A percentile compares a stretch with the other conserved stretches of the same genome.
Evolutionary conservation across 2,888 invertebrate species (phyloP).

Genomic region (Tetrapedia diversipes): DNA sequence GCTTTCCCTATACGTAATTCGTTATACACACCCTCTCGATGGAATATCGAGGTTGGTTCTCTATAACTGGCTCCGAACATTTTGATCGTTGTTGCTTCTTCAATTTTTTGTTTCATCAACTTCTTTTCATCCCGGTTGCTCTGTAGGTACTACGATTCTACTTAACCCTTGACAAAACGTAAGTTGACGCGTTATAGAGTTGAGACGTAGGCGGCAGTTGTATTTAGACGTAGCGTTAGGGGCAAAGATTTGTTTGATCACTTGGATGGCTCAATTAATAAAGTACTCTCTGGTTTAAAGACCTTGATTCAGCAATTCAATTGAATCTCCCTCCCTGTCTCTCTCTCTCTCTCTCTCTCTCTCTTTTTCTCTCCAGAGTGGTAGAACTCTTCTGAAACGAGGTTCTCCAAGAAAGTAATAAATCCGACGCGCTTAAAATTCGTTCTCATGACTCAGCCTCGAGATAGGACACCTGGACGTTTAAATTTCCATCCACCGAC

Average conservation of each 20-base stretch:
- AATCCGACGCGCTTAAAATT: too few species aligned
- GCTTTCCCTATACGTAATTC: constrained; percentile 30
- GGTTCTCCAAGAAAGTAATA: background rate
- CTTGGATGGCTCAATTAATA: constrained; percentile 22
- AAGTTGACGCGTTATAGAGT: too few species aligned
- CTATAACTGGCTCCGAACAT: too few species aligned
- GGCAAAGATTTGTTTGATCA: constrained; percentile 2
- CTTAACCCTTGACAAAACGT: too few species aligned
- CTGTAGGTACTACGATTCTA: too few species aligned
- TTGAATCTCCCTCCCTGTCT: background rate
- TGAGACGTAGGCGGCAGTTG: background rate
- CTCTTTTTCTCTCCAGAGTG: background rate
- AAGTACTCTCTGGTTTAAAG: background rate
- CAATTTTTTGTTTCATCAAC: too few species aligned
- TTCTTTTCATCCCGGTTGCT: too few species aligned
- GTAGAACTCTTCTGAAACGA: background rate
- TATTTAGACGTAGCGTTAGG: background rate
- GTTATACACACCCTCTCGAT: constrained; percentile 29
- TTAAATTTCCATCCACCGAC: background rate
- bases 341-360: too few species aligned
- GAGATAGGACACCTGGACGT: background rate
- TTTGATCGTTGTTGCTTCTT: constrained; percentile 30
- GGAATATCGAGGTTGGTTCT: constrained; percentile 26
- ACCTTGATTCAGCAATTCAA: background rate
- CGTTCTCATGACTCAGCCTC: background rate